Percentiles rank a stretch among this genome's conserved stretches.
Conservation (phyloP, 2,113 vertebrate species). For the Cyanistes caeruleus region DNA sequence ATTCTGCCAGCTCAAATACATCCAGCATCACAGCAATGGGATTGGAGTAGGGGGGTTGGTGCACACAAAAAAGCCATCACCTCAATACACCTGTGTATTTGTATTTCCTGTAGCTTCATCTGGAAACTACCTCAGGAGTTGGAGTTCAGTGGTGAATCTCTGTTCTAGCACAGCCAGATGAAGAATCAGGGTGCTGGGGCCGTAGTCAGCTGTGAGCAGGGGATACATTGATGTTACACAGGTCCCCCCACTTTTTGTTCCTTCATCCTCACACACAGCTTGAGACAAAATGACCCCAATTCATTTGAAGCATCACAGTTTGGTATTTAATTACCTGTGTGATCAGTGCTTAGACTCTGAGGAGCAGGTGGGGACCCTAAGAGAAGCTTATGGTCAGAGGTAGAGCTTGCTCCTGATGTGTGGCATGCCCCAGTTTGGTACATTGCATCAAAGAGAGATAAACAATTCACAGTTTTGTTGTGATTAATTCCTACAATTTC, state of each 20-base stretch:
- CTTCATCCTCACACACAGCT: background rate
- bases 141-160: background rate
- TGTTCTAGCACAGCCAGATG: background rate
- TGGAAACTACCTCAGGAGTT: background rate
- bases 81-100: background rate
- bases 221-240: background rate
- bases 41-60: background rate
- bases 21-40: rapidly evolving
- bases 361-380: background rate
- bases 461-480: background rate
- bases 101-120: background rate
- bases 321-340: background rate
- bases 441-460: background rate
- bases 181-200: background rate
- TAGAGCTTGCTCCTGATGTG: background rate
- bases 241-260: background rate
- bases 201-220: background rate
- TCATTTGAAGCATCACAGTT: background rate
- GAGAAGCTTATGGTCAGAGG: background rate
- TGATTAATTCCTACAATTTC: background rate
- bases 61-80: background rate
- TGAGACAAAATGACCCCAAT: background rate
- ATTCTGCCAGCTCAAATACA: background rate
- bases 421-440: background rate
- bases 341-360: background rate